Conservation (phyloP, 2,888 invertebrate genomes). For the Plebejus argus region DNA sequence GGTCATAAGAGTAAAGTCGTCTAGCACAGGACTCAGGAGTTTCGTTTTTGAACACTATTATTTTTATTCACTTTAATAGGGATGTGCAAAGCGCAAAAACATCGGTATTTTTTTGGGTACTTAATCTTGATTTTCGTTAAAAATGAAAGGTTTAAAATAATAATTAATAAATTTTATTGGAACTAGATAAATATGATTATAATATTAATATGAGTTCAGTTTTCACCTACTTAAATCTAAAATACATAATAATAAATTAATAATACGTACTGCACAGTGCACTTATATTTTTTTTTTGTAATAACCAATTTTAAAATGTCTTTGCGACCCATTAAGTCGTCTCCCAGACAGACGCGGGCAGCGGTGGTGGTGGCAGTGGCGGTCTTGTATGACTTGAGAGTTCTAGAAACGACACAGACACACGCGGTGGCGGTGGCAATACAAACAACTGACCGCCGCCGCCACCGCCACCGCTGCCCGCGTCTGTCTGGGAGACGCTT, state of each 20-base stretch:
- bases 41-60: neutral
- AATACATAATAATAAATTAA: neutral
- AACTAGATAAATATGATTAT: conserved; percentile 17
- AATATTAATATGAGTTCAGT: neutral
- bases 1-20: no score
- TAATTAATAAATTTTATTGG: conserved; percentile 4
- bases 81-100: neutral
- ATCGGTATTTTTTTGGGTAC: neutral
- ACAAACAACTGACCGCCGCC: no score
- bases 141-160: neutral
- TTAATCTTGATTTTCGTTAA: neutral
- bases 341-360: no score
- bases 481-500: no score
- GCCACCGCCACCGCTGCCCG: no score
- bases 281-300: neutral
- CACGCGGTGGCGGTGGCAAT: no score
- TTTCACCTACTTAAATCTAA: neutral
- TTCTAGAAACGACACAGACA: no score
- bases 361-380: no score
- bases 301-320: neutral
- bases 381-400: no score
- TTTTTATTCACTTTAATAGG: neutral
- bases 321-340: neutral
- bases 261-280: neutral
- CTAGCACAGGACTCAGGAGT: neutral